Conservation (phyloP, 1,140 invertebrate genomes). For the Drosophila mayri region DNA sequence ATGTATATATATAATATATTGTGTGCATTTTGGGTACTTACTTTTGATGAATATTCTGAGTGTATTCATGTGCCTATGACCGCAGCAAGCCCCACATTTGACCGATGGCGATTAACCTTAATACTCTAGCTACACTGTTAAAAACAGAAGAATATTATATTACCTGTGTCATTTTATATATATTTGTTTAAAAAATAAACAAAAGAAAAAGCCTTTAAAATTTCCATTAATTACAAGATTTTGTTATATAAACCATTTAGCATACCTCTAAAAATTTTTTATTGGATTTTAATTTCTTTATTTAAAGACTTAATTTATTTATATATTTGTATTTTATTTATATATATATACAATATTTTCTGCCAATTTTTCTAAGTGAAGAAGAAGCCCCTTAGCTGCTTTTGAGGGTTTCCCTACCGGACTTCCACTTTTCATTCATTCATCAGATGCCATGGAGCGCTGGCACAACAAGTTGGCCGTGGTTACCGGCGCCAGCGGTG, state of each 20-base stretch:
- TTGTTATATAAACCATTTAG: too few relatives aligned
- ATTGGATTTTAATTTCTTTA: background rate
- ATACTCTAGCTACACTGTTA: constrained; percentile 1
- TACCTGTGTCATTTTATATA: too few relatives aligned
- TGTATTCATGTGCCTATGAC: background rate
- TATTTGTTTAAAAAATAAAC: background rate
- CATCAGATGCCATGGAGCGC: constrained; percentile 64
- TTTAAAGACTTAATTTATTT: too few relatives aligned
- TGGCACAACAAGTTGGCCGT: constrained; percentile 83
- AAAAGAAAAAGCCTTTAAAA: background rate
- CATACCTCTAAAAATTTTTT: background rate
- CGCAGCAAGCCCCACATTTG: background rate
- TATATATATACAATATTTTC: too few relatives aligned
- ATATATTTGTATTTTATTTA: too few relatives aligned
- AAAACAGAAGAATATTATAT: background rate
- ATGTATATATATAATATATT: background rate
- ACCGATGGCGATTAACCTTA: constrained; percentile 17
- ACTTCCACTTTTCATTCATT: constrained; percentile 25
- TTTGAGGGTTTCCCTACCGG: background rate
- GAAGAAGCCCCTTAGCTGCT: constrained; percentile 36
- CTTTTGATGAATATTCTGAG: background rate
- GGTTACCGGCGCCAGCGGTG: constrained; percentile 86
- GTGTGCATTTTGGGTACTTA: background rate
- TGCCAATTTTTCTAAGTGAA: background rate
- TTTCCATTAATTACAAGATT: too few relatives aligned